Base-by-base conservation (phyloP, 1,140 invertebrate genomes). In the Aphelinus certus region DNA sequence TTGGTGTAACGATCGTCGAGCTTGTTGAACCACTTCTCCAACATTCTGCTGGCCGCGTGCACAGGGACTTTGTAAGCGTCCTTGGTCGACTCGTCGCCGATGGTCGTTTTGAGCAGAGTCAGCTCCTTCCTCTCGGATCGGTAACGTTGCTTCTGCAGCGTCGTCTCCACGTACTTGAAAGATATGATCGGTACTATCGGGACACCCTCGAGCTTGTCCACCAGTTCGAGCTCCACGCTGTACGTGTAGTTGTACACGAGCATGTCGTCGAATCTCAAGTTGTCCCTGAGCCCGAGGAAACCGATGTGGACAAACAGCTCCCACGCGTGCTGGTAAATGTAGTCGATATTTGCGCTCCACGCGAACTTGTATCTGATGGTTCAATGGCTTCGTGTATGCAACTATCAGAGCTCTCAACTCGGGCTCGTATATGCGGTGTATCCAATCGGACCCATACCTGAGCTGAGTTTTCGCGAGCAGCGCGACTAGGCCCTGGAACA, bases 211-310 rank as follows among this genome's bases (percentile, higher is more conserved):
- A 83, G 5, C 53, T 84, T 80, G 9, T 79, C 69, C 3, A 85
- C 57, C 7, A 86, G 49, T 62, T 84, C 75, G 0, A 86, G 9
- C 68, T 85, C 84, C 4, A 86, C 76, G 51, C 73, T 79, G 69
- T 84, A 86, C 42, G 82, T 85, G 74, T 86, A 86, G 74, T 86
- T 86, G 68, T 84, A 85, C 7, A 86, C 84, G 0, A 84, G 79
- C 5, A 86, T 63, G 49, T 86, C 85, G 67, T 86, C 82, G 3
- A 86, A 60, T 53, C 76, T 70, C 6, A 83, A 82, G 45, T 77
- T 81, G 7, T 56, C 9, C 43, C 78, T 80, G 1, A 82, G 69
- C 51, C 83, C 84, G 2, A 86, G 77, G 51, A 63, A 79, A 42
- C 85, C 85, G 42, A 83, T 80, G 74, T 86, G 84, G 2, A 82